phyloP scores from a whole-genome alignment of 92 coral and sea anemone genomes.

The Palythoa grandiflora region DNA sequence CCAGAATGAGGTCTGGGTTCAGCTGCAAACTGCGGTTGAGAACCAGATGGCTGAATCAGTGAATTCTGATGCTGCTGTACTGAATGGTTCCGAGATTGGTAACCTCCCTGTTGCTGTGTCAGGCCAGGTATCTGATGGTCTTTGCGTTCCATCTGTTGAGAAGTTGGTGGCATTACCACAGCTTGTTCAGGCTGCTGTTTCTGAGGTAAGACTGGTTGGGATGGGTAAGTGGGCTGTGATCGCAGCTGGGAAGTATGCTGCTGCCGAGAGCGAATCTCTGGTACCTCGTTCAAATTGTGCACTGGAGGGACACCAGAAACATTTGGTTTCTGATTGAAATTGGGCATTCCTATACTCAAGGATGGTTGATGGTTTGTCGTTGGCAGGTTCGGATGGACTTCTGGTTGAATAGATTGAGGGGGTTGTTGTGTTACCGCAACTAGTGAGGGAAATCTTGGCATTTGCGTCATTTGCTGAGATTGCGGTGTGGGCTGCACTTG shows the following conservation, averaged over 20 bases:
- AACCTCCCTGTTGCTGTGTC: slow-evolving; percentile 13
- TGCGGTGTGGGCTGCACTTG: slow-evolving; percentile 1
- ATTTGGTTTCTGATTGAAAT: neutral
- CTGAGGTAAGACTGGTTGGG: slow-evolving; percentile 13
- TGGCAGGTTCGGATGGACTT: slow-evolving; percentile 2
- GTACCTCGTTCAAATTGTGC: neutral
- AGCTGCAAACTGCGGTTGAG: slow-evolving; percentile 11
- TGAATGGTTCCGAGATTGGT: slow-evolving; percentile 2
- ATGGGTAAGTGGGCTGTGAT: neutral
- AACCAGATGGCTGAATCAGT: neutral
- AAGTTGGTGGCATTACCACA: neutral
- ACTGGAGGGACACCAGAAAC: neutral
- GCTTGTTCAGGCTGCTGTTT: neutral
- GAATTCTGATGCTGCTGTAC: slow-evolving; percentile 25
- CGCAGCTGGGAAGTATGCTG: neutral
- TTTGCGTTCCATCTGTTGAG: slow-evolving; percentile 12
- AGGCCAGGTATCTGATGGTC: neutral
- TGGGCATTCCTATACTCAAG: neutral
- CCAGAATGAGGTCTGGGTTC: slow-evolving; percentile 26
- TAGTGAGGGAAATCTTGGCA: slow-evolving; percentile 1
- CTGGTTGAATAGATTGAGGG: neutral
- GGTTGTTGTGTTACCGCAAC: slow-evolving; percentile 7
- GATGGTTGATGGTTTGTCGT: neutral
- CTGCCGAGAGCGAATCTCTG: neutral
- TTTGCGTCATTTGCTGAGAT: slow-evolving; percentile 2